A percentile compares a stretch with the other conserved stretches of the same genome.
Evolutionary conservation across 2,113 vertebrate genomes (phyloP).

Genomic region (Amblyopsis rosae): DNA sequence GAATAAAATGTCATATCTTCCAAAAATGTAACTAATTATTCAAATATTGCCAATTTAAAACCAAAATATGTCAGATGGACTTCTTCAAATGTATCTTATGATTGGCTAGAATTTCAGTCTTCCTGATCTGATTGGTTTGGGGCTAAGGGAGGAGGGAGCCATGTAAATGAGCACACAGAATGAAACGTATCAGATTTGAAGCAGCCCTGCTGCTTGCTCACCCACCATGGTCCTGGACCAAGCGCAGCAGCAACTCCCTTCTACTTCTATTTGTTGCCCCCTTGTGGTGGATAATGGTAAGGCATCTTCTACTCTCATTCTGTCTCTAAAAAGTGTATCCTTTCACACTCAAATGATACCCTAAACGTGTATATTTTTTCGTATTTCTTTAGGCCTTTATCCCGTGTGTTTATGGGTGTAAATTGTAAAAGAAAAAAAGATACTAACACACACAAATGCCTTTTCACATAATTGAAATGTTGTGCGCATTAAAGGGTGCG

Average conservation of each 20-base stretch:
- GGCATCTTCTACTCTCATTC: slow-evolving; percentile 12
- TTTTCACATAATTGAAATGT: neutral
- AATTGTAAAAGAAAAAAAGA: neutral
- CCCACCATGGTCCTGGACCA: slow-evolving; percentile 16
- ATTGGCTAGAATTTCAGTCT: slow-evolving; percentile 8
- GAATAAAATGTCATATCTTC: too few relatives aligned
- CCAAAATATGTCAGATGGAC: too few relatives aligned
- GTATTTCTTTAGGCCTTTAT: slow-evolving; percentile 33
- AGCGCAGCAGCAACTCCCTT: slow-evolving; percentile 8
- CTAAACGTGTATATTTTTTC: slow-evolving; percentile 22
- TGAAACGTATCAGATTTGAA: slow-evolving; percentile 57
- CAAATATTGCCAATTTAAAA: too few relatives aligned
- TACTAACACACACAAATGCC: neutral
- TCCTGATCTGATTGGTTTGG: slow-evolving; percentile 35
- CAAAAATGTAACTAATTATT: too few relatives aligned
- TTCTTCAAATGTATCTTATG: neutral
- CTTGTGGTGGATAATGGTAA: slow-evolving; percentile 54
- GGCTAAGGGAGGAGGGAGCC: neutral
- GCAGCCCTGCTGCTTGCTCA: slow-evolving; percentile 34
- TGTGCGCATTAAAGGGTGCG: slow-evolving; percentile 13
- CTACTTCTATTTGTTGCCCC: slow-evolving; percentile 63
- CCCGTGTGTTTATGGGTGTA: slow-evolving; percentile 23
- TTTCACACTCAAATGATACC: slow-evolving; percentile 2
- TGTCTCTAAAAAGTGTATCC: neutral
- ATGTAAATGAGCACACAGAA: slow-evolving; percentile 25